Evolutionary conservation across 2,888 invertebrate species (phyloP), one percentile per base, ranked within the genome.

Genomic region (Diadegma fenestrale): DNA sequence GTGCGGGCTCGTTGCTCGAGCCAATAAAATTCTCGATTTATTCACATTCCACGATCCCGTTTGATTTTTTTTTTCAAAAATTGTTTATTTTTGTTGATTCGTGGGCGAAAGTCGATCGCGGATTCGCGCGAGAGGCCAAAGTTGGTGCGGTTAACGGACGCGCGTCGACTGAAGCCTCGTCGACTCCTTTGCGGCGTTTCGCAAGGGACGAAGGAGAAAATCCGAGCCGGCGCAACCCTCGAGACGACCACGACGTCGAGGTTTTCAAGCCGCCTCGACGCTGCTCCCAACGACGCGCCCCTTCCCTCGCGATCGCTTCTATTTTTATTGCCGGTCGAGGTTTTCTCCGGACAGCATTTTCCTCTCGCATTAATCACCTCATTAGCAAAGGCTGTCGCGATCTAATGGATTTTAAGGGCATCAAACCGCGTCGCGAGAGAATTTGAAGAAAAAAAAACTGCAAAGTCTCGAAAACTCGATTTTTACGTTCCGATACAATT

Each of bases 111-210:
- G n/a, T 19, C 19, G n/a, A 54, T 54, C 54, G 22, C 54, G 22
- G 3, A 22, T 10, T 54, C 10, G 22, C 54, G 10, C 26, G 58
- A 58, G 26, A 22, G 14, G 58, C 26, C 14, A 26, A 26, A 14
- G 66, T 45, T 45, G 33, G 63, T 69, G 30, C 30, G 75, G 69
- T 51, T 63, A 75, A 63, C 83, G 79, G 43, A 75, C 83, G 83
- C 83, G 83, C 75, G 73, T 83, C 83, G 79, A 83, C 83, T 79
- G 83, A 83, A 63, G 83, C 69, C 61, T 30, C 69, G 66, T 8
- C 33, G 37, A 73, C 26, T 58, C 58, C 26, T 26, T 58, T 58
- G 58, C 58, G 58, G 58, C 58, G 58, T 58, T 58, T 12, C 26
- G 26, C 58, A 14, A 58, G 58, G 58, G 26, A 58, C 58, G 58